phyloP scores from a whole-genome alignment of 2,113 vertebrate genomes.

The Crotophaga sulcirostris region DNA sequence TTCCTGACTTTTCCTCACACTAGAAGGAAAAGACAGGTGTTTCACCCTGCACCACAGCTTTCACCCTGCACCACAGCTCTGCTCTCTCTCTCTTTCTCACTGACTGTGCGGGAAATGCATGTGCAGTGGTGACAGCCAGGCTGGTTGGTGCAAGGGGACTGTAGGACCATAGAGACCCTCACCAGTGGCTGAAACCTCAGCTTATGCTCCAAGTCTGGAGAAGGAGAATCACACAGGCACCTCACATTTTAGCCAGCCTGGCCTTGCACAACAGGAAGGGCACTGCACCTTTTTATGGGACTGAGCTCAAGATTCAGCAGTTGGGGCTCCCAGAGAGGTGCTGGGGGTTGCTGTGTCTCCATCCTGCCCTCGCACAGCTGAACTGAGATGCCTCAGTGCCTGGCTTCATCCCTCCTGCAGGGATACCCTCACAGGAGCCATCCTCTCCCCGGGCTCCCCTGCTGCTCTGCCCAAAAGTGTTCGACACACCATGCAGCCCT shows the following conservation, averaged over 20 bases:
- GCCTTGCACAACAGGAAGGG: not conserved
- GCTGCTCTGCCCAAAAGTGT: rapidly evolving
- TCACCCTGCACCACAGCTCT: not conserved
- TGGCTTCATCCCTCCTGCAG: not conserved
- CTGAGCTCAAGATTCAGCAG: not conserved
- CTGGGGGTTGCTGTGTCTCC: not conserved
- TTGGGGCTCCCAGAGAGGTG: not conserved
- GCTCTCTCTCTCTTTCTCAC: not conserved
- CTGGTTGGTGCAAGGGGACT: not conserved
- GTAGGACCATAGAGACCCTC: not conserved
- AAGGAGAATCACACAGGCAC: not conserved
- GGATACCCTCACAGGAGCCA: not conserved
- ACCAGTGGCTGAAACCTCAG: not conserved
- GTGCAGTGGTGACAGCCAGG: not conserved
- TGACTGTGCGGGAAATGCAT: not conserved
- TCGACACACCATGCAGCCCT: not conserved
- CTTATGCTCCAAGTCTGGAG: rapidly evolving
- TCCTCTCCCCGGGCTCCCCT: not conserved
- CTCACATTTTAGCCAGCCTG: not conserved
- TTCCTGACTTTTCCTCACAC: not conserved
- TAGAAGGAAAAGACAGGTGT: not conserved
- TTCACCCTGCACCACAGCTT: not conserved
- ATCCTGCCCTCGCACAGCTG: not conserved
- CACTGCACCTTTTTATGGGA: not conserved
- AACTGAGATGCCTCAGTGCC: not conserved